Conservation (phyloP, 2,888 invertebrate species). For the Ceramica pisi region DNA sequence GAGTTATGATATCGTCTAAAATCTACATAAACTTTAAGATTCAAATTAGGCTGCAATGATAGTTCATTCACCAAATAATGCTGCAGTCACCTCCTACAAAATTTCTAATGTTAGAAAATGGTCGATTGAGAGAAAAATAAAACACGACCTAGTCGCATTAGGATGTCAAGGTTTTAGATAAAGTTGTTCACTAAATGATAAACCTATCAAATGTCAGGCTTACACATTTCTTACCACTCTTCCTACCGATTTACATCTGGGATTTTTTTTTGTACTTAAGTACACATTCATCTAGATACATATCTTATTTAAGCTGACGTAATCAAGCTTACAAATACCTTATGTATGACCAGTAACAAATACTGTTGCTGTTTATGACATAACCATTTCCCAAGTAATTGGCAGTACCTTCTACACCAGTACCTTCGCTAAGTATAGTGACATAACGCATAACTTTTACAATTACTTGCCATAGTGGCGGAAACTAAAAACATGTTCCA, state of each 20-base stretch:
- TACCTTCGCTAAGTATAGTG: conserved; percentile 19
- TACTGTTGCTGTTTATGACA: conserved; percentile 19
- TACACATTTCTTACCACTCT: neutral
- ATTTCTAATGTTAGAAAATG: neutral
- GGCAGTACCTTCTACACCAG: conserved; percentile 9
- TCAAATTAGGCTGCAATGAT: neutral
- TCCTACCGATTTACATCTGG: conserved; percentile 10
- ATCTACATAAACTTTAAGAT: neutral
- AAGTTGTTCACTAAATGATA: conserved; percentile 6
- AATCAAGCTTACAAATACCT: no score
- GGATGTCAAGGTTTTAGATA: neutral
- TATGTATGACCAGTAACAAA: neutral
- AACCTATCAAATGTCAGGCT: conserved; percentile 7
- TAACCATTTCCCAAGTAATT: conserved; percentile 23
- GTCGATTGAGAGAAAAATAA: neutral
- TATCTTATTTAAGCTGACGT: neutral
- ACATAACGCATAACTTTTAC: conserved; percentile 30
- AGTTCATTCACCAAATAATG: neutral
- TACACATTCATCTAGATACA: neutral
- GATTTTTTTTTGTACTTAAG: neutral
- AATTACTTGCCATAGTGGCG: conserved; percentile 8
- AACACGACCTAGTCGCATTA: neutral
- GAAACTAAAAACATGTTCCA: conserved; percentile 25
- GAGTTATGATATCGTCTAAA: neutral
- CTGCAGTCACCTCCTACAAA: neutral